These are phyloP conservation scores for Lissonota sp. DNA, from an alignment of 2,888 invertebrate species.

Conservation along the genomic window DNA sequence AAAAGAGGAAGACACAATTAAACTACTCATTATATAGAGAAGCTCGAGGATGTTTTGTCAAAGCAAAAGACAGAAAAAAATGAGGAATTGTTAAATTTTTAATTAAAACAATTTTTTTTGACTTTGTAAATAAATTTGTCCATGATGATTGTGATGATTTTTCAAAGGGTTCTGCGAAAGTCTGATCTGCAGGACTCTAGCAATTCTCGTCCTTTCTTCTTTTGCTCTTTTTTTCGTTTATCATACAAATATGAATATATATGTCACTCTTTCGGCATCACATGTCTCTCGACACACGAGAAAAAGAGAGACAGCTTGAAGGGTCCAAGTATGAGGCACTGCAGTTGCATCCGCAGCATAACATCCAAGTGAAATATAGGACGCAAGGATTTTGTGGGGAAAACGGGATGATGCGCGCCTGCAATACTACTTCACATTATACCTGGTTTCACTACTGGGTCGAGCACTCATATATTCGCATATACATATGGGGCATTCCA, in stretches of 20 bases:
- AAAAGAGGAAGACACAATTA: too few relatives aligned
- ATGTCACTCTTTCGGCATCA: neutral
- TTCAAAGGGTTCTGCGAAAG: neutral
- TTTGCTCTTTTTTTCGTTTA: neutral
- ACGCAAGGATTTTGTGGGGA: slow-evolving; percentile 27
- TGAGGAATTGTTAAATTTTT: too few relatives aligned
- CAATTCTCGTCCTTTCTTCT: too few relatives aligned
- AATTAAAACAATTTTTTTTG: too few relatives aligned
- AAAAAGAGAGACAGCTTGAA: slow-evolving; percentile 37
- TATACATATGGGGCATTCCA: too few relatives aligned
- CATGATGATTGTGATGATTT: too few relatives aligned
- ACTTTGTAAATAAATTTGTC: too few relatives aligned
- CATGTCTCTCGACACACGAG: neutral
- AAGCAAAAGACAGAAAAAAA: too few relatives aligned
- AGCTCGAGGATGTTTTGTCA: too few relatives aligned
- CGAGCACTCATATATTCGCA: slow-evolving; percentile 60
- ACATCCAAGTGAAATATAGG: slow-evolving; percentile 38
- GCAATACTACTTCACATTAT: slow-evolving; percentile 58
- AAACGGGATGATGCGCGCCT: slow-evolving; percentile 24
- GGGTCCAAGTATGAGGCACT: slow-evolving; percentile 53
- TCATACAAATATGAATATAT: neutral
- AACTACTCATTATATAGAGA: too few relatives aligned
- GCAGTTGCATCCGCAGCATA: slow-evolving; percentile 60
- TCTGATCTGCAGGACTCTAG: neutral
- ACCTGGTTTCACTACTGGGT: slow-evolving; percentile 69